These are phyloP conservation scores for Copsychus sechellarum DNA, from an alignment of 2,113 vertebrate species.

Conservation along the genomic window DNA sequence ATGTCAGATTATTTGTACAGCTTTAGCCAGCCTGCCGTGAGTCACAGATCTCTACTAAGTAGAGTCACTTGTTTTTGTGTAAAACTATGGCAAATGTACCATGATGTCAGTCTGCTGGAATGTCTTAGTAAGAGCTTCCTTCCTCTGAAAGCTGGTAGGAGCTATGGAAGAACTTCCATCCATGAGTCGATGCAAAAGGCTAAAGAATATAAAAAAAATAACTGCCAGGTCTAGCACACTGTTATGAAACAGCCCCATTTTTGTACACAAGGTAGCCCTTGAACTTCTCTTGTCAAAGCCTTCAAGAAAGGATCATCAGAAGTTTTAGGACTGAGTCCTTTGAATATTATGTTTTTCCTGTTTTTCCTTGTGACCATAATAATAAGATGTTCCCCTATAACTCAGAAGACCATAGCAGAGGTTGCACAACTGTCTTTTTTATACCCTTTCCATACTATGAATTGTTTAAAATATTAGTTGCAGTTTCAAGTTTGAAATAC, in stretches of 20 bases:
- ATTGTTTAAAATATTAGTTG: neutral
- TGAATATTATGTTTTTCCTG: neutral
- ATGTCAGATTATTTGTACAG: conserved; percentile 12
- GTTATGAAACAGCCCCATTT: neutral
- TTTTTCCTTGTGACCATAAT: neutral
- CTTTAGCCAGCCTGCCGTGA: conserved; percentile 19
- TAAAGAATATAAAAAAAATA: neutral
- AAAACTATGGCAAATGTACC: neutral
- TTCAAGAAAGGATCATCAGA: neutral
- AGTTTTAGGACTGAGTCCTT: neutral
- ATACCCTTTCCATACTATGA: neutral
- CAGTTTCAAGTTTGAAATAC: neutral
- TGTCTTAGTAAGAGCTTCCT: conserved; percentile 57
- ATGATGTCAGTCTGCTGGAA: conserved; percentile 52
- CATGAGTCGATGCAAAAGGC: neutral
- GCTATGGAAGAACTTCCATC: neutral
- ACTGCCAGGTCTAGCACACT: neutral
- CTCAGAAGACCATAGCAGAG: neutral
- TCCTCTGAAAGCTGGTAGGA: neutral
- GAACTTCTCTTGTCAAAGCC: neutral
- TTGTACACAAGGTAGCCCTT: neutral
- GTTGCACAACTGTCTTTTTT: neutral
- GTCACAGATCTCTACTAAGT: neutral
- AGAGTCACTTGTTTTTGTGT: conserved; percentile 34
- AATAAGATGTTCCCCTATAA: neutral